phyloP scores from a whole-genome alignment of 2,113 vertebrate genomes.

The Salvelinus namaycush region DNA sequence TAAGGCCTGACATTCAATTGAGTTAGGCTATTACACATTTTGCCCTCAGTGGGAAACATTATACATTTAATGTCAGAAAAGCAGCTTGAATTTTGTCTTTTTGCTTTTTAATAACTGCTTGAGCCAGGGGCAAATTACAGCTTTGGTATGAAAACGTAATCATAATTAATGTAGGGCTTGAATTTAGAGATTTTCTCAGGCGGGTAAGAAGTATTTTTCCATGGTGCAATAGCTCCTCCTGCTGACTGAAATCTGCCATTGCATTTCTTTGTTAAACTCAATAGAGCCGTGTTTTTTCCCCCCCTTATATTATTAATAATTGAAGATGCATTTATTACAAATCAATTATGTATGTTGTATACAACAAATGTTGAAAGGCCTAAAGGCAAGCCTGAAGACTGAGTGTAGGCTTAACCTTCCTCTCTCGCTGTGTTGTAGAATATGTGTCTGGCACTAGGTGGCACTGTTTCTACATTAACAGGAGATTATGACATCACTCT shows the following conservation, averaged over 20 bases:
- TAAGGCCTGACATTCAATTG: background rate
- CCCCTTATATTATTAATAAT: too few relatives aligned
- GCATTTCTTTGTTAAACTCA: background rate
- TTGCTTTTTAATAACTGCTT: background rate
- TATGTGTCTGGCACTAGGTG: slow-evolving; percentile 48
- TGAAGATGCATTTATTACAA: too few relatives aligned
- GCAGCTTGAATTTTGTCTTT: background rate
- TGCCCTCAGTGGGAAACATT: background rate
- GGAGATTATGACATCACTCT: background rate
- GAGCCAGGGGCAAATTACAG: too few relatives aligned
- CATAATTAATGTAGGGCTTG: background rate
- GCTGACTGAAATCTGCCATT: slow-evolving; percentile 5
- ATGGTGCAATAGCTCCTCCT: slow-evolving; percentile 50
- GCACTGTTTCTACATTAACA: slow-evolving; percentile 40
- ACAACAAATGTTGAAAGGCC: background rate
- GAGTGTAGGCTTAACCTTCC: background rate
- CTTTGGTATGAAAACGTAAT: too few relatives aligned
- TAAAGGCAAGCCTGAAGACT: background rate
- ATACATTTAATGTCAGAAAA: background rate
- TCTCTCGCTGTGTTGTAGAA: background rate
- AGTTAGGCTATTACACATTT: background rate
- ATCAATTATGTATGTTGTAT: too few relatives aligned
- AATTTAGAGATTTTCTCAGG: background rate
- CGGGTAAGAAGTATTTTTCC: background rate
- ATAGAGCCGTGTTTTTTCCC: too few relatives aligned